Conservation (phyloP, 35 echinoderm and acorn worm species). For the Ptychodera flava region DNA sequence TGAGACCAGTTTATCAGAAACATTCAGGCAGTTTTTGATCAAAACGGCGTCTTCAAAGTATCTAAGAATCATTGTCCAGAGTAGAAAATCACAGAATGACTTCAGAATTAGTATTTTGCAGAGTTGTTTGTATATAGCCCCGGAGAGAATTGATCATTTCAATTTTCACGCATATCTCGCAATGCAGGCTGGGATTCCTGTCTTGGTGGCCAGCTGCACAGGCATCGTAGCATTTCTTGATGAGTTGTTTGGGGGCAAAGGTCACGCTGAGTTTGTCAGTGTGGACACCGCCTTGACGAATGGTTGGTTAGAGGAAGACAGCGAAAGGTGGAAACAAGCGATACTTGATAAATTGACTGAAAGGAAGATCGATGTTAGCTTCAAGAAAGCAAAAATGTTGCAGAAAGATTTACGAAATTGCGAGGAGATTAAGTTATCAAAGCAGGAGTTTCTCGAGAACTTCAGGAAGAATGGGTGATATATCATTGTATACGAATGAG, state of each 20-base stretch:
- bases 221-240: neutral
- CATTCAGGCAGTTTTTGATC: neutral
- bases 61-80: neutral
- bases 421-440: neutral
- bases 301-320: neutral
- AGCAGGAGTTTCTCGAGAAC: neutral
- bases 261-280: neutral
- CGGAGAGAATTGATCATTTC: neutral
- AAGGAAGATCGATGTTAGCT: neutral
- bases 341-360: neutral
- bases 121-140: neutral
- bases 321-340: neutral
- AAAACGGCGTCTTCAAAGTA: neutral
- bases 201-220: neutral
- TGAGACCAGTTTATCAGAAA: neutral
- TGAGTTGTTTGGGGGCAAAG: neutral
- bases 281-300: neutral
- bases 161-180: neutral
- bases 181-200: neutral
- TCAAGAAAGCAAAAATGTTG: neutral
- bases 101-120: neutral
- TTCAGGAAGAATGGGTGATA: too few species aligned
- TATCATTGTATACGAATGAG: too few species aligned
- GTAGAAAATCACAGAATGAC: neutral
- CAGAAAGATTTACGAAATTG: neutral